A percentile compares a stretch with the other conserved stretches of the same genome.
Evolutionary conservation across 1,140 invertebrate genomes (phyloP).

Genomic region (Drosophila sp.): DNA sequence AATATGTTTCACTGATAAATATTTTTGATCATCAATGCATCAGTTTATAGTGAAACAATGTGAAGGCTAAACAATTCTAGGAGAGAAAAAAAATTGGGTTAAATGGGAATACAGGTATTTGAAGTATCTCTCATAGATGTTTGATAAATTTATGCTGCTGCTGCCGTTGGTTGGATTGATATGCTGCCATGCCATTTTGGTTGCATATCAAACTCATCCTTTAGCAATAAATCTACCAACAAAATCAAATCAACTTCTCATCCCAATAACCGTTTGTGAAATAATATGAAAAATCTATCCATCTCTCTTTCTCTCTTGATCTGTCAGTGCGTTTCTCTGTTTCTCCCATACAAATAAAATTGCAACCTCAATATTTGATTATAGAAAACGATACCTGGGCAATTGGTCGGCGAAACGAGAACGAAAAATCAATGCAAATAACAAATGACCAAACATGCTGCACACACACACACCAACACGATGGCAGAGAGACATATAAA

Average conservation of each 20-base stretch:
- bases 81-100: no score
- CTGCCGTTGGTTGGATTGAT: not conserved
- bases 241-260: slow-evolving; percentile 21
- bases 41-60: no score
- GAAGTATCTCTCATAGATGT: not conserved
- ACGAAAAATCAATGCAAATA: slow-evolving; percentile 72
- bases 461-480: slow-evolving; percentile 4
- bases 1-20: no score
- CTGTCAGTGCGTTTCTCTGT: not conserved
- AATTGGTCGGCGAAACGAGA: slow-evolving; percentile 20
- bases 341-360: slow-evolving; percentile 20
- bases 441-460: slow-evolving; percentile 68
- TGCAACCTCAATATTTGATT: slow-evolving; percentile 70
- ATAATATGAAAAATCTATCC: slow-evolving; percentile 11
- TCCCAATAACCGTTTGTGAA: slow-evolving; percentile 5
- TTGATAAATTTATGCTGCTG: not conserved
- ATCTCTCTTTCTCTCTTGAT: not conserved
- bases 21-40: no score
- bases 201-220: not conserved
- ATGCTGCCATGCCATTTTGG: not conserved
- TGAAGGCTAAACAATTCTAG: no score
- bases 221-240: slow-evolving; percentile 13
- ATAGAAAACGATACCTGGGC: slow-evolving; percentile 57
- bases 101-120: no score
- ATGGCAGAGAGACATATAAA: slow-evolving; percentile 12